Base-by-base conservation (phyloP, 2,888 invertebrate genomes). In the Drosophila austrosaltans region DNA sequence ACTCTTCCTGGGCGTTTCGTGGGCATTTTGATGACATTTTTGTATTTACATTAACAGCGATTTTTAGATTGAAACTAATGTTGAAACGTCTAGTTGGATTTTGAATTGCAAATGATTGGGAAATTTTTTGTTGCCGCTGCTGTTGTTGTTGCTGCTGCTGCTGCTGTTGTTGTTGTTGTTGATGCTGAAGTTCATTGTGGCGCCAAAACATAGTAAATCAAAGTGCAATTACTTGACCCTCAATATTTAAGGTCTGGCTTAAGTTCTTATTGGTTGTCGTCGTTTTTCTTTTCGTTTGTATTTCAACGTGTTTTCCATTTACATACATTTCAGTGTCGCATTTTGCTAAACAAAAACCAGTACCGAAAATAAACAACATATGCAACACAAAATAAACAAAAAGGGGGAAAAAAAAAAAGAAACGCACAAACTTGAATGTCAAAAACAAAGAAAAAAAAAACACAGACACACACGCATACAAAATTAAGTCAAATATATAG, bases 11-110 rank as follows among this genome's bases (percentile, higher is more conserved):
- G 40, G 61, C 83, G 12, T 75, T 72, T 53, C 75, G 63, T 4
- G 72, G 79, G 12, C 66, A 66, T 12, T 63, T 60, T 12, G 22
- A 22, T 8, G 48, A 25, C 87, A 81, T 88, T 71, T 77, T 88
- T 5, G 87, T 88, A 54, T 88, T 80, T 1, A 88, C 89, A 81
- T 86, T 86, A 4, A 86, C 86, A 10, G 89, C 79, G 12, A 86
- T 87, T 72, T 82, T 84, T 0, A 86, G 78, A 79, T 88, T 84
- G 25, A 86, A 88, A 67, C 79, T 88, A 32, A 88, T 78, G 66
- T 84, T 81, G 16, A 88, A 62, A 1, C 80, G 84, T 12, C 61
- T 80, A 1, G 69, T 2, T 54, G 74, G 39, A 62, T 32, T 60
- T 44, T 58, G 8, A 2, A 48, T 48, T 22, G 22, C 12, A 16